Percentiles rank a stretch among this genome's conserved stretches.
Conservation (phyloP, 2,113 vertebrate species). For the Indicator maculatus region DNA sequence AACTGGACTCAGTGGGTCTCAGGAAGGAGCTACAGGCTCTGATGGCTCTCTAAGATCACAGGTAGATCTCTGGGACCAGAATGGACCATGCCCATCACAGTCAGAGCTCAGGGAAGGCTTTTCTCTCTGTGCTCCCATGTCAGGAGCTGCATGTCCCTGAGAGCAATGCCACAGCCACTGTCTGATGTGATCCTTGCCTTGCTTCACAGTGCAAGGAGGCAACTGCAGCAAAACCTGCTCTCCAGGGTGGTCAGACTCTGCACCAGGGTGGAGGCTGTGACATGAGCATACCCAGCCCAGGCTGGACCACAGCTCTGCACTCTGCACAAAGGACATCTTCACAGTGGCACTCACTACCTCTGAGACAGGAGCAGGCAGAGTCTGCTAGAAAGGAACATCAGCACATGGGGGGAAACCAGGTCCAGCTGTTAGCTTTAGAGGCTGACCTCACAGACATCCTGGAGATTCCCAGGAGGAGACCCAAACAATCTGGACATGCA, state of each 20-base stretch:
- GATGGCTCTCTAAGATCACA: neutral
- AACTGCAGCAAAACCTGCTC: neutral
- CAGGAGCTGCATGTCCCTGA: neutral
- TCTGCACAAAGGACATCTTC: neutral
- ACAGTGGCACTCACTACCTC: neutral
- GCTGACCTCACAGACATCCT: neutral
- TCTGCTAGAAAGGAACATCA: neutral
- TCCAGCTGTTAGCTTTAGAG: neutral
- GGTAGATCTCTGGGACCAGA: neutral
- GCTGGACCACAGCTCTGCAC: neutral
- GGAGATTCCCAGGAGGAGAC: neutral
- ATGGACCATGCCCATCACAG: accelerated
- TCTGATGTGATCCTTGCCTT: neutral
- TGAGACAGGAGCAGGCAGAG: neutral
- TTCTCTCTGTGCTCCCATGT: neutral
- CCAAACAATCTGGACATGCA: accelerated
- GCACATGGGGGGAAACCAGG: neutral
- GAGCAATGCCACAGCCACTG: neutral
- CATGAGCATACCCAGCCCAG: neutral
- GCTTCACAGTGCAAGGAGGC: neutral
- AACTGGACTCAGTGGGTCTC: neutral
- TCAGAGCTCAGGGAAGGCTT: neutral
- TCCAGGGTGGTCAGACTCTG: neutral
- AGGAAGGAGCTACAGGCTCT: neutral
- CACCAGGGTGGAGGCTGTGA: neutral